Base-by-base conservation (phyloP, 1,140 invertebrate species). In the Lepidotrigona ventralis region DNA sequence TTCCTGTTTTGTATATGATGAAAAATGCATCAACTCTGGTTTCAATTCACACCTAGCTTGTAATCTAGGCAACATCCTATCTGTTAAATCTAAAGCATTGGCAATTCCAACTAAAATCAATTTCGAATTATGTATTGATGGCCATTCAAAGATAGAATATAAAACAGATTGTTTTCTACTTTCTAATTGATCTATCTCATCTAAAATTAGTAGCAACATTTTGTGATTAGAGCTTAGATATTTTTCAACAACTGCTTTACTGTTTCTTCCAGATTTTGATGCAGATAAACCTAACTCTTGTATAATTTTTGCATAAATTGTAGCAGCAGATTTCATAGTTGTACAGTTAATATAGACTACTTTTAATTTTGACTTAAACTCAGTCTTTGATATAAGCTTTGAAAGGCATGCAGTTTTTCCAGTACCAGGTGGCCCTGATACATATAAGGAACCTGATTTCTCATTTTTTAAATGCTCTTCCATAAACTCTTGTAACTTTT, bases 91-190 rank as follows among this genome's bases (percentile, higher is more conserved):
- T 76, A 99, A 95, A n/a, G 98, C 97, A 95, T 99, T 99, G 23
- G 99, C 98, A 89, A 99, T 97, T 53, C 98, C 99, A 70, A 99
- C 95, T 4, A 99, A 94, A 81, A 99, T 95, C 0, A 99, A 90
- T 72, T 96, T 96, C 0, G 97, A 97, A 56, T 96, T 94, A 0
- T 93, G 87, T 66, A 96, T 92, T 0, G 96, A 95, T 1, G 98
- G 98, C 98, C 98, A 99, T 91, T 98, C 98, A 93, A 99, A 99
- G 85, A 99, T 96, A 1, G 96, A 97, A 92, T 99, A 99, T 21
- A 99, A 93, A 39, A 99, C 96, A 8, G 97, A 96, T 89, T 99
- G 98, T 33, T 97, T 96, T 91, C 97, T 97, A 77, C 95, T 96
- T 84, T 96, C 96, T 14, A 99, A 93, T 91, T 99, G 98, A 94